These are phyloP conservation scores for Prietella phreatophila DNA, from an alignment of 2,113 vertebrate species.

Conservation along the genomic window DNA sequence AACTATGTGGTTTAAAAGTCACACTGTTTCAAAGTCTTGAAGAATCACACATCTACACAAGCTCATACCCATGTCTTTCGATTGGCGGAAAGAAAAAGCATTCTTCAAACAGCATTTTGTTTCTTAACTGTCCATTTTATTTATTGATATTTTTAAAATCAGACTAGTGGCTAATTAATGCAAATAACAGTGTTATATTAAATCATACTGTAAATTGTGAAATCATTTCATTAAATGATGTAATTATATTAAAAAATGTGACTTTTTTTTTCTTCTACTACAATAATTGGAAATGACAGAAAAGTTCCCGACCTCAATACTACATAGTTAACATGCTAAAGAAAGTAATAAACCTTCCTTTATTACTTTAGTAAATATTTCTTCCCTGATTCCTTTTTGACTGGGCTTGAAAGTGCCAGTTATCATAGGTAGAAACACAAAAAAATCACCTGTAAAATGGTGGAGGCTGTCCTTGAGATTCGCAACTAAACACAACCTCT, in stretches of 20 bases:
- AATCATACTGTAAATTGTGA: background rate
- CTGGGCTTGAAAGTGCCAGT: background rate
- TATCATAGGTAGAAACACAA: background rate
- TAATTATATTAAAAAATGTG: background rate
- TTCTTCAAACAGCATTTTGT: background rate
- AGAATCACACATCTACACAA: background rate
- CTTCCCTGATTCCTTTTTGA: background rate
- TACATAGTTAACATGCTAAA: background rate
- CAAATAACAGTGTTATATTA: background rate
- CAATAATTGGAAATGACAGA: background rate
- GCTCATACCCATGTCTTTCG: background rate
- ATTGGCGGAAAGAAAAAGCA: background rate
- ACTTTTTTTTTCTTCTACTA: background rate
- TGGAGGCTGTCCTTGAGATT: conserved; percentile 85
- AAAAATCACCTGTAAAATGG: conserved; percentile 81
- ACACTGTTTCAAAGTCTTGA: background rate
- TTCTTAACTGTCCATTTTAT: background rate
- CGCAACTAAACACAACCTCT: conserved; percentile 89
- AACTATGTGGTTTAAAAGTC: conserved; percentile 41
- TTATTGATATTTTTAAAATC: background rate
- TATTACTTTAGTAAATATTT: background rate
- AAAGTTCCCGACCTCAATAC: background rate
- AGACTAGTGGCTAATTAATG: background rate
- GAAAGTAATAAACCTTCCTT: background rate
- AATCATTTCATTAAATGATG: background rate